phyloP scores from a whole-genome alignment of 2,113 vertebrate genomes.

The Cavia aperea region DNA sequence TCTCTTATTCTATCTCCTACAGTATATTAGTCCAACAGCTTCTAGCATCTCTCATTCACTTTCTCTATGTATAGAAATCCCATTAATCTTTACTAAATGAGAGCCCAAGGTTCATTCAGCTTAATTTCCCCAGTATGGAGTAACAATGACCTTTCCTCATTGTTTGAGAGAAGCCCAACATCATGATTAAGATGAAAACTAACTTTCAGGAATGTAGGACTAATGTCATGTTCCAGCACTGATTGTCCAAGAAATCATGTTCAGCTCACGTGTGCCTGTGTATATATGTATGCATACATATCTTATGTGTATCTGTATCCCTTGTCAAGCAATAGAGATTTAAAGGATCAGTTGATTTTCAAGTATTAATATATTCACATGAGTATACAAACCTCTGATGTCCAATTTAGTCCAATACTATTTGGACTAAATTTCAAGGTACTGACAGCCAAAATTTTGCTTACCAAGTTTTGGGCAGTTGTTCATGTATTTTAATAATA shows the following conservation, averaged over 20 bases:
- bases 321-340: conserved; percentile 11
- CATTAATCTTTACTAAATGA: background rate
- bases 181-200: conserved; percentile 12
- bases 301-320: background rate
- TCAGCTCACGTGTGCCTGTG: background rate
- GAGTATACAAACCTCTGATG: background rate
- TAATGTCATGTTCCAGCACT: background rate
- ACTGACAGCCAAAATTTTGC: conserved; percentile 12
- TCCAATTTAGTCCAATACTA: background rate
- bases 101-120: background rate
- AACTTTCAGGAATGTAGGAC: background rate
- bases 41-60: background rate
- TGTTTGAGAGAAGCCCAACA: background rate
- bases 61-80: background rate
- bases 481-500: conserved; percentile 35
- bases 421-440: background rate
- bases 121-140: background rate
- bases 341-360: conserved; percentile 37
- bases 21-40: background rate
- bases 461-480: background rate
- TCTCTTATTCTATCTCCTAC: background rate
- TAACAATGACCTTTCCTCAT: background rate
- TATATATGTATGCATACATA: background rate
- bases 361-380: background rate
- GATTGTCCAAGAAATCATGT: background rate